phyloP scores from a whole-genome alignment of 2,113 vertebrate genomes.

The Arenaria interpres region DNA sequence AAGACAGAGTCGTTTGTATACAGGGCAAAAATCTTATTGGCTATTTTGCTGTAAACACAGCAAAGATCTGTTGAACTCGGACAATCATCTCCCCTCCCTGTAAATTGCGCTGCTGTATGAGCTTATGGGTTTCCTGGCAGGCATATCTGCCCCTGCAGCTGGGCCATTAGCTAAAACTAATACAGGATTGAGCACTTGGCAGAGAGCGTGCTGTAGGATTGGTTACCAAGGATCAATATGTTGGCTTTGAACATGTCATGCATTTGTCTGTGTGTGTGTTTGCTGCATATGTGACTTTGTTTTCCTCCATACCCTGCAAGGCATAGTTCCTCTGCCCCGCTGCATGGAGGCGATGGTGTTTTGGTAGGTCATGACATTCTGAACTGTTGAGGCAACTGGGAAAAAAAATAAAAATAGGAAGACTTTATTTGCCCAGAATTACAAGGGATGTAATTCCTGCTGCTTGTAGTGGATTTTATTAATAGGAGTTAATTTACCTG shows the following conservation, averaged over 20 bases:
- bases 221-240: neutral
- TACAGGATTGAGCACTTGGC: neutral
- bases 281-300: neutral
- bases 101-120: accelerated
- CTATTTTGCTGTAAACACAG: neutral
- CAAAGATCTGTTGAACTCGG: neutral
- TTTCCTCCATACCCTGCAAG: neutral
- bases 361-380: neutral
- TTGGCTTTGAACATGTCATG: neutral
- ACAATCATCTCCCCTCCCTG: neutral
- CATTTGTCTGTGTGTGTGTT: neutral
- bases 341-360: accelerated
- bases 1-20: neutral
- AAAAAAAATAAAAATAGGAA: neutral
- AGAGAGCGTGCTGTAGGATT: accelerated
- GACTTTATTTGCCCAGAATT: neutral
- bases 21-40: neutral
- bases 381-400: neutral
- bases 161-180: neutral
- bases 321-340: accelerated
- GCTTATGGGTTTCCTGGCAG: neutral
- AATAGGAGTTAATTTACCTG: neutral
- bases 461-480: neutral
- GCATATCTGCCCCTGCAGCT: neutral
- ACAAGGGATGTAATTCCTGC: neutral